Evolutionary conservation across 2,797 vertebrate species (phyloP).

Genomic region (Crax fasciolata): DNA sequence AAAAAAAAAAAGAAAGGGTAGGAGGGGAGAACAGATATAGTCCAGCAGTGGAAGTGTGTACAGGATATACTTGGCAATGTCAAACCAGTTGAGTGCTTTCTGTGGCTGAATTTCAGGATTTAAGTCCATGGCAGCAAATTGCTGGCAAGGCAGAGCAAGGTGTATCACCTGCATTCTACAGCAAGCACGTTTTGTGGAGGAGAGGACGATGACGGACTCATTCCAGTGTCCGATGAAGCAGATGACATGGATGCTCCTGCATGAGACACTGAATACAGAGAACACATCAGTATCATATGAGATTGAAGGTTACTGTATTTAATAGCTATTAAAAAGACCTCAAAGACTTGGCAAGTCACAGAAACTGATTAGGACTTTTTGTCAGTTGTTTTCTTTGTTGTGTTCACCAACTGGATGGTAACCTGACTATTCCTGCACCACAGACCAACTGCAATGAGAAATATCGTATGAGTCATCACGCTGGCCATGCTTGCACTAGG

Average conservation of each 20-base stretch:
- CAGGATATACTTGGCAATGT: slow-evolving; percentile 84
- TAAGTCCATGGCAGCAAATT: slow-evolving; percentile 86
- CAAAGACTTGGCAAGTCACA: not conserved
- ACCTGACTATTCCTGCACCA: not conserved
- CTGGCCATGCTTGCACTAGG: too few species aligned
- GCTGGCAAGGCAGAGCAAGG: slow-evolving; percentile 83
- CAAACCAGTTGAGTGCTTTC: slow-evolving; percentile 90
- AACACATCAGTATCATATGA: not conserved
- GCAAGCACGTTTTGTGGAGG: slow-evolving; percentile 95
- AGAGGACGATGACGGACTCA: slow-evolving; percentile 95
- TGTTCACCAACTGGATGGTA: too few species aligned
- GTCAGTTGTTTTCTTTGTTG: not conserved
- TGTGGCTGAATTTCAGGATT: slow-evolving; percentile 84
- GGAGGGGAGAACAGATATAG: slow-evolving; percentile 77
- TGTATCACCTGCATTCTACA: slow-evolving; percentile 98
- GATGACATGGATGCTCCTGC: slow-evolving; percentile 95
- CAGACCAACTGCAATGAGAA: not conserved
- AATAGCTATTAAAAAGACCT: not conserved
- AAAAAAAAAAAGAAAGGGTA: slow-evolving; percentile 45
- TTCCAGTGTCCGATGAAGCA: slow-evolving; percentile 95
- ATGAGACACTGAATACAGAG: slow-evolving; percentile 87
- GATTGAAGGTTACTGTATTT: not conserved
- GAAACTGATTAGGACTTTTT: accelerated
- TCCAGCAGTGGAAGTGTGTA: slow-evolving; percentile 82
- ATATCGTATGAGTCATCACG: too few species aligned